A percentile compares a stretch with the other conserved stretches of the same genome.
phyloP scores from a whole-genome alignment of 92 coral and sea anemone genomes.

The Palythoa heliodiscus region DNA sequence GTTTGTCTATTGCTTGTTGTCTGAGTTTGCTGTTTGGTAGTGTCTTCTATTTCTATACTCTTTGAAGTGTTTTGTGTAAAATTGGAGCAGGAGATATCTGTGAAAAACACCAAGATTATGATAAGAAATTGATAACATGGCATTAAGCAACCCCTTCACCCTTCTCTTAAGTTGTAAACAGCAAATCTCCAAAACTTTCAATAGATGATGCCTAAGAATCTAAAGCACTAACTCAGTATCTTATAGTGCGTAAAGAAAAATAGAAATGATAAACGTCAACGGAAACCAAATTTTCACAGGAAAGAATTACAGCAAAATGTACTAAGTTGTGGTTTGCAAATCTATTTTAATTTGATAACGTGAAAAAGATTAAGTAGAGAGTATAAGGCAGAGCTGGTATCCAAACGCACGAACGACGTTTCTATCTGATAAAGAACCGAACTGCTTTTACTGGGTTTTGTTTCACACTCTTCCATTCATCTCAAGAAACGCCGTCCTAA shows the following conservation, averaged over 20 bases:
- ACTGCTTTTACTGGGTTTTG: neutral
- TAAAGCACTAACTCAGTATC: neutral
- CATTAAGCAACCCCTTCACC: conserved; percentile 20
- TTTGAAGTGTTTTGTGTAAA: conserved; percentile 28
- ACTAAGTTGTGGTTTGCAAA: conserved; percentile 42
- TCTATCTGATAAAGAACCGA: neutral
- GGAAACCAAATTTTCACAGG: conserved; percentile 30
- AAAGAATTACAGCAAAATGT: conserved; percentile 18
- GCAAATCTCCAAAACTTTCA: conserved; percentile 19
- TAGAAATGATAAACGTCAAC: neutral
- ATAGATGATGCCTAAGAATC: neutral
- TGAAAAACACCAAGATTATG: conserved; percentile 12
- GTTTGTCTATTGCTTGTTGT: conserved; percentile 63
- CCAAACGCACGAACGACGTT: conserved; percentile 11
- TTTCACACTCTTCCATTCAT: neutral
- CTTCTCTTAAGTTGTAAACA: conserved; percentile 5
- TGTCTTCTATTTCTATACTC: conserved; percentile 23
- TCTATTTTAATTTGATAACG: conserved; percentile 43
- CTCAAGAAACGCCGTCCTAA: conserved; percentile 19
- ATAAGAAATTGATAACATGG: conserved; percentile 33
- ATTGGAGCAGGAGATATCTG: conserved; percentile 27
- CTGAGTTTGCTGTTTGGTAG: conserved; percentile 25
- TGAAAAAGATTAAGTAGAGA: conserved; percentile 24
- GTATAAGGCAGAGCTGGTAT: conserved; percentile 4
- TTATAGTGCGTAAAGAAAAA: neutral